Percentiles rank a stretch among this genome's conserved stretches.
These are phyloP conservation scores for Anastrepha obliqua DNA, from an alignment of 1,140 invertebrate species.

Conservation along the genomic window DNA sequence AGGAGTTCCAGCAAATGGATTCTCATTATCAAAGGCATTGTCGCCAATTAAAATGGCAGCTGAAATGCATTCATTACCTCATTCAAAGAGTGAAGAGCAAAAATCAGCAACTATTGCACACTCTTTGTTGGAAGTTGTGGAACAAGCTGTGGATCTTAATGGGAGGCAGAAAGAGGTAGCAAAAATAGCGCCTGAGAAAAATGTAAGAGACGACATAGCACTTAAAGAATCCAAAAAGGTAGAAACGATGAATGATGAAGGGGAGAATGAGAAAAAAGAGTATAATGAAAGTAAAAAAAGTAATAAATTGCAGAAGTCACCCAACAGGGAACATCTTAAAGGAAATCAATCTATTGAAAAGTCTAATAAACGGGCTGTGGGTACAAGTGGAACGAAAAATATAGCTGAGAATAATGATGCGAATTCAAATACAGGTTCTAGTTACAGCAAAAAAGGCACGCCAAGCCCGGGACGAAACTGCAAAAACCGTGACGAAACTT, in stretches of 20 bases:
- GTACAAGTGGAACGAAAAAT: neutral
- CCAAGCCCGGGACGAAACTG: too few relatives aligned
- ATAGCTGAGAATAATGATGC: too few relatives aligned
- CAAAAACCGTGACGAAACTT: too few relatives aligned
- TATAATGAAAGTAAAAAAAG: neutral
- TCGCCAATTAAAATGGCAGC: constrained; percentile 31
- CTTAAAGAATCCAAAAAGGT: neutral
- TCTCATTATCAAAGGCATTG: constrained; percentile 4
- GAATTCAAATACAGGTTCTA: too few relatives aligned
- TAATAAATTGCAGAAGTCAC: neutral
- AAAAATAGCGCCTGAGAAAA: neutral
- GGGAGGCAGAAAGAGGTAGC: too few relatives aligned
- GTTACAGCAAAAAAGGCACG: too few relatives aligned
- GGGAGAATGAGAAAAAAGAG: neutral
- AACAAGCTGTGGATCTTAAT: constrained; percentile 22
- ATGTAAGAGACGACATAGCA: neutral
- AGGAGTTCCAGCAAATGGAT: neutral
- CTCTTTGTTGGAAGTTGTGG: neutral
- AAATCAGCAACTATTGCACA: neutral
- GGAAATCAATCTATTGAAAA: neutral
- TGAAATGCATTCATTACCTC: neutral
- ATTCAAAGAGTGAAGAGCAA: neutral
- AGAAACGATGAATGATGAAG: neutral
- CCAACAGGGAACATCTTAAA: neutral
- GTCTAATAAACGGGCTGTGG: neutral